Evolutionary conservation across 2,113 vertebrate genomes (phyloP).

Genomic region (Serilophus lunatus): DNA sequence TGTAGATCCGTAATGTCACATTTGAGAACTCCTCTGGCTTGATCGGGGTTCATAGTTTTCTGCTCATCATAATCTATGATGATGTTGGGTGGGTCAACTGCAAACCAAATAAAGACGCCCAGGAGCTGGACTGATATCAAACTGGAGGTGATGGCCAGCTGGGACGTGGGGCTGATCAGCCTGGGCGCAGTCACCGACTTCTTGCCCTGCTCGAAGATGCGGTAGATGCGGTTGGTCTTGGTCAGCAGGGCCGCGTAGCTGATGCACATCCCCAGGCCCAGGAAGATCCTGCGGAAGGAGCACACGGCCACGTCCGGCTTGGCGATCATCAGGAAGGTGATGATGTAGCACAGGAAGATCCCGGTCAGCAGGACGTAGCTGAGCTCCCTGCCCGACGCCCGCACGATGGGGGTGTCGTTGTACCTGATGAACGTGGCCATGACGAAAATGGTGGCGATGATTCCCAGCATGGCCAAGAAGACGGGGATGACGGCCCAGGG

Average conservation of each 20-base stretch:
- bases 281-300: conserved; percentile 89
- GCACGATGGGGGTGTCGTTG: conserved; percentile 93
- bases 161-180: conserved; percentile 93
- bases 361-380: conserved; percentile 93
- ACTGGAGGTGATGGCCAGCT: conserved; percentile 91
- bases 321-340: conserved; percentile 97
- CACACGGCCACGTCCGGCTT: conserved; percentile 89
- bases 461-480: conserved; percentile 92
- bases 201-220: conserved; percentile 96
- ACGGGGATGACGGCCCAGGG: conserved; percentile 93
- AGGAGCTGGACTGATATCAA: conserved; percentile 92
- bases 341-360: conserved; percentile 95
- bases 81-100: conserved; percentile 91
- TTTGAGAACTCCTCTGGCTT: conserved; percentile 90
- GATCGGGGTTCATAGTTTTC: conserved; percentile 87
- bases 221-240: conserved; percentile 96
- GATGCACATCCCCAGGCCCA: conserved; percentile 96
- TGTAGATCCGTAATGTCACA: conserved; percentile 97
- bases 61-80: conserved; percentile 93
- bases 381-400: conserved; percentile 90
- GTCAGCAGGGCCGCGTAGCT: conserved; percentile 94
- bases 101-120: conserved; percentile 94
- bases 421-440: conserved; percentile 92
- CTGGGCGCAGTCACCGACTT: conserved; percentile 90
- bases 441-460: conserved; percentile 91